Evolutionary conservation across 2,888 invertebrate genomes (phyloP), one percentile per base, ranked within the genome.

Genomic region (Blastobasis lacticolella): DNA sequence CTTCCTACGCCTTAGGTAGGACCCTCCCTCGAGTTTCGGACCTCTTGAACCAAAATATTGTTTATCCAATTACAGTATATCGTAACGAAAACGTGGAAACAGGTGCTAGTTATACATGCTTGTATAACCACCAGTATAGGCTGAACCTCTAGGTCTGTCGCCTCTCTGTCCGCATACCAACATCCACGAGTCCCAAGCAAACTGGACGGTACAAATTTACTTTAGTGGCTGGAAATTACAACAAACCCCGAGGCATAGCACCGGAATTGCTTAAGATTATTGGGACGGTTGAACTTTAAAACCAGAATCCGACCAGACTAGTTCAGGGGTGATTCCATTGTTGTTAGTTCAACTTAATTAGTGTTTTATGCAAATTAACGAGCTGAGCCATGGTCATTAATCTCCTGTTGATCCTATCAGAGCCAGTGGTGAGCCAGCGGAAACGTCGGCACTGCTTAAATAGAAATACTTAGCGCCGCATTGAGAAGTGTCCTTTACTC

Each of bases 351-450:
- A 45, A 38, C 45, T 45, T 49, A 44, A 49, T 49, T 49, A 45
- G 44, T 43, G 49, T 49, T 45, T 49, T 49, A 49, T 49, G 49
- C 38, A 38, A 47, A 47, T 47, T 47, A 47, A 47, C 46, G 45
- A 23, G 6, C 8, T 36, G 23, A 45, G 37, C 23, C 45, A 37
- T 6, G 23, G 36, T 36, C 45, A 45, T 45, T 45, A 45, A 45
- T 45, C 45, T 45, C 37, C 36, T 23, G 45, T 45, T 36, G 45
- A 45, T 45, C 45, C 45, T 23, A 45, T 45, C 45, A 45, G 37
- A 45, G 37, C 36, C 45, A 45, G 45, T 45, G 37, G 45, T 45
- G 45, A 45, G 9, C 45, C 37, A 37, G 45, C 45, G 37, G 45
- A 45, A 45, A 45, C 37, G 23, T 45, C 6, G n/a, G 45, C 23